These are phyloP conservation scores for Forbesichthys agassizii DNA, from an alignment of 2,113 vertebrate genomes.

Conservation along the genomic window DNA sequence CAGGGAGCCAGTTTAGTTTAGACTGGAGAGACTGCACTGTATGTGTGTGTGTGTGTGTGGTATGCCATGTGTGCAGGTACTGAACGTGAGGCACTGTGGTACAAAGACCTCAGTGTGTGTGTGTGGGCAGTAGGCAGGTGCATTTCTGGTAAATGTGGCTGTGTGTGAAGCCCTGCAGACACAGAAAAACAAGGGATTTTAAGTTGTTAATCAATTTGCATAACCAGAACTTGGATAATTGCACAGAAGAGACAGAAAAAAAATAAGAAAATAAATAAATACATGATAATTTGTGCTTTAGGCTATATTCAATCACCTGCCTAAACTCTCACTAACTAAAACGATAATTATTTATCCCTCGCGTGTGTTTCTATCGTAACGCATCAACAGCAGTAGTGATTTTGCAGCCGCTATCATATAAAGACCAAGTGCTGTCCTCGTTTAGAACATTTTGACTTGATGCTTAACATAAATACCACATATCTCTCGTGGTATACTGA, in stretches of 20 bases:
- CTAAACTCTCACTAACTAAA: neutral
- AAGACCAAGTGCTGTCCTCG: too few species aligned
- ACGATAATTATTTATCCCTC: slow-evolving; percentile 14
- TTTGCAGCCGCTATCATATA: neutral
- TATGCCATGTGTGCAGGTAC: neutral
- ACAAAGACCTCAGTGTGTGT: slow-evolving; percentile 1
- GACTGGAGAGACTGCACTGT: neutral
- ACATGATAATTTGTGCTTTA: slow-evolving; percentile 15
- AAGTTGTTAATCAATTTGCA: neutral
- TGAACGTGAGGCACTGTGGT: slow-evolving; percentile 1
- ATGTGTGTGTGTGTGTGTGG: slow-evolving; percentile 8
- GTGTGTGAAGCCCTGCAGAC: neutral
- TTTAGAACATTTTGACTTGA: too few species aligned
- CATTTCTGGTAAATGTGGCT: neutral
- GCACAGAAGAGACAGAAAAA: neutral
- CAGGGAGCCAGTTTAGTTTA: slow-evolving; percentile 41
- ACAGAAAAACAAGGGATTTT: neutral
- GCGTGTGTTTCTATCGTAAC: slow-evolving; percentile 8
- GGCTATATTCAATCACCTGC: slow-evolving; percentile 16
- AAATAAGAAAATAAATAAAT: neutral
- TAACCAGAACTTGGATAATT: neutral
- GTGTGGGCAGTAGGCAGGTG: slow-evolving; percentile 11
- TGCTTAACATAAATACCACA: too few species aligned
- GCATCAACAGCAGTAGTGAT: neutral
- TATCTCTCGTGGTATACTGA: too few species aligned